Conservation (phyloP, 2,113 vertebrate genomes). For the Elanus axillaris region DNA sequence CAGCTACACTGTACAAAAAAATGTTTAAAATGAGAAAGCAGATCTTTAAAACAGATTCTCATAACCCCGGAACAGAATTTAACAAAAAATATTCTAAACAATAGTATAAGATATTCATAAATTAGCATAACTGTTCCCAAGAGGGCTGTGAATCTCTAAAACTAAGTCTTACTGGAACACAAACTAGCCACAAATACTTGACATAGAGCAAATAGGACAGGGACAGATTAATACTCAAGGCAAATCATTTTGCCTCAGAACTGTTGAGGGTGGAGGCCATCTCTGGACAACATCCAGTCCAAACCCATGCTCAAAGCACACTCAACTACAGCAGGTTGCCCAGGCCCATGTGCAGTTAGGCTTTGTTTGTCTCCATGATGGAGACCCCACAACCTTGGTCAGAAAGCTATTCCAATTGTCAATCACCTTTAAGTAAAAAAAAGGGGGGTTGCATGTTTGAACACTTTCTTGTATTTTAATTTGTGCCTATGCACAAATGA, state of each 20-base stretch:
- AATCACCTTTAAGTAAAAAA: background rate
- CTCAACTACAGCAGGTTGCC: background rate
- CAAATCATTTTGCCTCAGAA: background rate
- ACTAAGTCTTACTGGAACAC: background rate
- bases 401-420: background rate
- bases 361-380: background rate
- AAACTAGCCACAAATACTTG: background rate
- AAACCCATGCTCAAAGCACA: background rate
- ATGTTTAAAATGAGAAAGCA: background rate
- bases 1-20: background rate
- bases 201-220: background rate
- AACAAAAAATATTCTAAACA: background rate
- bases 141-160: background rate
- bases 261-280: background rate
- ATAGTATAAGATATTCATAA: background rate
- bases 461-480: background rate
- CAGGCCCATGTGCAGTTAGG: background rate
- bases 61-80: background rate
- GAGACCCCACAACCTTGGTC: background rate
- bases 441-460: accelerated
- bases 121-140: background rate
- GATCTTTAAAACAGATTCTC: background rate
- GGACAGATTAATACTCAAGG: background rate
- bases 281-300: background rate
- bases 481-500: background rate